Base-by-base conservation (phyloP, 2,888 invertebrate genomes). In the Empis stercorea region DNA sequence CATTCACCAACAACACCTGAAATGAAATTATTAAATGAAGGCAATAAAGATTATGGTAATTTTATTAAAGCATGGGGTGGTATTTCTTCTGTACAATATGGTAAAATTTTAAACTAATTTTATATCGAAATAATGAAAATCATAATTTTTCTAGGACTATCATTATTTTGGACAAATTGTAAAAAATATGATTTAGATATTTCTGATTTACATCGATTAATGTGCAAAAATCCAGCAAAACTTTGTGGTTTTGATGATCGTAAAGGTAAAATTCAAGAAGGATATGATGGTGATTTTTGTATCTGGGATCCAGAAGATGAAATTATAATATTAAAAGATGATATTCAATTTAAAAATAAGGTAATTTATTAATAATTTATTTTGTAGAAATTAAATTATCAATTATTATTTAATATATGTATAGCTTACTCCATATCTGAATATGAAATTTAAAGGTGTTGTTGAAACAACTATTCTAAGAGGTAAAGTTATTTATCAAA, bases 1-100 rank as follows among this genome's bases (percentile, higher is more conserved):
- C 79, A 79, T 60, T 78, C 78, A 2, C 79, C 79, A 1, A 76
- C 76, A 54, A 76, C 77, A 4, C 72, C 76, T 0, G 74, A 76
- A 40, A 66, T 78, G n/a, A 79, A 79, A 57, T 52, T 58, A 23
- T 51, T 61, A 13, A 54, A 47, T 16, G 44, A 46, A 36, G 53
- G 54, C 9, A 51, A 48, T 32, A 43, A 44, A 15, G 47, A 51
- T 20, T 65, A 69, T 43, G 73, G 74, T 32, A 71, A 79, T 56
- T 80, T 79, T 56, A 57, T 80, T 52, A 72, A 73, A 55, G 79
- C 80, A 15, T 80, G 80, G 80, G 80, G 80, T 42, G 81, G 81
- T 45, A 80, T 81, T 52, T 76, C 81, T 7, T 80, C 80, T 0
- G 68, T 81, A 7, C 81, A 81, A 59, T 80, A 80, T 61, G 80